These are phyloP conservation scores for Lasioglossum figueresi DNA, from an alignment of 2,888 invertebrate genomes.

Conservation along the genomic window DNA sequence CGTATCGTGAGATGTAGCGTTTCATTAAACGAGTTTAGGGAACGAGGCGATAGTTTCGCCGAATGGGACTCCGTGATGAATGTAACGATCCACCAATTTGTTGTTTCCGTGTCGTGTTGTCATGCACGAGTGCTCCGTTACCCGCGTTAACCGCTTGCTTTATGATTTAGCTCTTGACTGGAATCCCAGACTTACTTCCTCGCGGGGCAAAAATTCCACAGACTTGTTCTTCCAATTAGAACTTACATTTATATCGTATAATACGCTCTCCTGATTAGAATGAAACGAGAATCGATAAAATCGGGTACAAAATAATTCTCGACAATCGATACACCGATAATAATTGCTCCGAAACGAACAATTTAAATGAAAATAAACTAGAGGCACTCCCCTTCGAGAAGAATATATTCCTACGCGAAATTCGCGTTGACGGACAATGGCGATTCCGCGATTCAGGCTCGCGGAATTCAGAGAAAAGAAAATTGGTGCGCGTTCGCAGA, in stretches of 20 bases:
- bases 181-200: background rate
- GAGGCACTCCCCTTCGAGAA: background rate
- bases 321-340: background rate
- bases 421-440: background rate
- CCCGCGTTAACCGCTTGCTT: background rate
- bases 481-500: slow-evolving; percentile 10
- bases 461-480: background rate
- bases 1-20: slow-evolving; percentile 6
- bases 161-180: background rate
- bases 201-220: background rate
- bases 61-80: slow-evolving; percentile 7
- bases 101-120: slow-evolving; percentile 1
- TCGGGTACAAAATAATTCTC: background rate
- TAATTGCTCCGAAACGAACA: no score
- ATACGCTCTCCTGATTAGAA: background rate
- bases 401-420: background rate
- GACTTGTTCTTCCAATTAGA: background rate
- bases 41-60: slow-evolving; percentile 1
- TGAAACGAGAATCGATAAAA: background rate
- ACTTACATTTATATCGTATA: background rate
- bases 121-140: background rate
- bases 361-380: background rate
- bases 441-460: background rate
- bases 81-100: background rate
- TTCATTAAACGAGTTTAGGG: slow-evolving; percentile 23